phyloP scores from a whole-genome alignment of 2,113 vertebrate genomes.

The Epinephelus lanceolatus region DNA sequence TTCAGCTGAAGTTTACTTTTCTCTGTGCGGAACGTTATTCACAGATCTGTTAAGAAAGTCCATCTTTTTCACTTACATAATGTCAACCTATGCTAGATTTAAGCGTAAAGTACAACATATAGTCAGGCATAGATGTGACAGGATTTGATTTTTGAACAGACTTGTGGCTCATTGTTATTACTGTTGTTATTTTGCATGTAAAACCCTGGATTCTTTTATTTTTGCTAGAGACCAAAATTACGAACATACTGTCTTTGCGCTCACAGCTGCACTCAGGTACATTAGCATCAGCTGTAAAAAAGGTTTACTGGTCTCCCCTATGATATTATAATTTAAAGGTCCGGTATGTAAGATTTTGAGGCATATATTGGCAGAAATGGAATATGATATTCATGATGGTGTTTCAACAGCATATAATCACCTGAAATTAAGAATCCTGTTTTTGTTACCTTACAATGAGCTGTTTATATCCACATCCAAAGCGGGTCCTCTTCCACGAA shows the following conservation, averaged over 20 bases:
- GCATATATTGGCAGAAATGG: too few relatives aligned
- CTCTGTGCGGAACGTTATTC: neutral
- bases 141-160: neutral
- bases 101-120: neutral
- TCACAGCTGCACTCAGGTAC: too few relatives aligned
- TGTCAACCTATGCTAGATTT: neutral
- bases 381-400: too few relatives aligned
- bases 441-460: too few relatives aligned
- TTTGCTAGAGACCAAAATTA: neutral
- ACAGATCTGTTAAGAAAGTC: neutral
- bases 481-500: too few relatives aligned
- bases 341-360: too few relatives aligned
- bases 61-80: neutral
- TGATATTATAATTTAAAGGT: neutral
- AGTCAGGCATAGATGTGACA: neutral
- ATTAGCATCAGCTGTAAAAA: neutral
- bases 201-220: too few relatives aligned
- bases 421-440: too few relatives aligned
- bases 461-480: too few relatives aligned
- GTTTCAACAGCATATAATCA: too few relatives aligned
- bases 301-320: neutral
- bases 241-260: neutral
- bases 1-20: slow-evolving; percentile 2
- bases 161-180: neutral
- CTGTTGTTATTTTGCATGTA: too few relatives aligned